Evolutionary conservation across 2,113 vertebrate genomes (phyloP), one percentile per base, ranked within the genome.

Genomic region (Rana temporaria): DNA sequence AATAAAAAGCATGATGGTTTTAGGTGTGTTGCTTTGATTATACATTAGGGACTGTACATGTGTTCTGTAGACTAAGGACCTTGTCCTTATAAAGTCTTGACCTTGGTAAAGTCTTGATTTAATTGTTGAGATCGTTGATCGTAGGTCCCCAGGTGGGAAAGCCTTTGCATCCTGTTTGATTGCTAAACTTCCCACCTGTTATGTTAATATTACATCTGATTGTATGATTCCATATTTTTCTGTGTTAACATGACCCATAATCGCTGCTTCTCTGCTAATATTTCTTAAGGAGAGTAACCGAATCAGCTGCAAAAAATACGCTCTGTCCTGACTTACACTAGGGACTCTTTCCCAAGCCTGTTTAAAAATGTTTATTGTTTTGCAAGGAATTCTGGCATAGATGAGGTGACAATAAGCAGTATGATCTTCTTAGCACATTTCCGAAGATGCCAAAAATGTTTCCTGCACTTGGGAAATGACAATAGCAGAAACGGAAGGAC

Each of bases 391-490:
- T 20, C 52, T 57, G 34, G 60, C 30, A 38, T 57, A 60, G 55
- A 83, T 83, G 81, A 83, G 81, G 81, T 83, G 81, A 76, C 81
- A 83, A 53, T 76, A 83, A 83, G 72, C 62, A 48, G 71, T 83
- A 24, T 68, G 81, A 83, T 83, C 71, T 83, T 68, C 81, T 83
- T 83, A 83, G 42, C 81, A 83, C 72, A 83, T 83, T 83, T 83
- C 63, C 76, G 81, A 83, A 76, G 71, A 76, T 83, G 81, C 71
- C 22, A 72, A 76, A 63, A 76, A 83, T 60, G 56, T 83, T 83
- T 83, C 81, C 81, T 83, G 71, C 71, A 48, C 63, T 66, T 83
- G 81, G 72, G 81, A 83, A 76, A 83, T 83, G 72, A 83, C 64
- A 83, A 76, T 83, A 75, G 72, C 81, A 83, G 81, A 75, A 83